Base-by-base conservation (phyloP, 2,888 invertebrate genomes). In the Colostygia pectinataria region DNA sequence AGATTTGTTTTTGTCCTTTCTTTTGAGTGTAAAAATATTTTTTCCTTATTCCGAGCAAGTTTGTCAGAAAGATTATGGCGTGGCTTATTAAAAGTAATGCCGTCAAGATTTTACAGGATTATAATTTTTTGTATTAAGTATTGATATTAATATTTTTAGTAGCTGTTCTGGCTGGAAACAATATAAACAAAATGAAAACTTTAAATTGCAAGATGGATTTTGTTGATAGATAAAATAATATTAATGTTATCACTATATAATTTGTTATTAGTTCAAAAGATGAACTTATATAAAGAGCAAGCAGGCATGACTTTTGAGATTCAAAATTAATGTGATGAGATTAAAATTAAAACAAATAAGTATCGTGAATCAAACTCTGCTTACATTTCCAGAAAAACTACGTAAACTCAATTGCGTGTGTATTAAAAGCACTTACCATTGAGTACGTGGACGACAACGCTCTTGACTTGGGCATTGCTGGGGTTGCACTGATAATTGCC, bases 401-500 rank as follows among this genome's bases (percentile, higher is more conserved):
- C n/a, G n/a, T n/a, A n/a, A n/a, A n/a, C 4, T 15, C 15, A 15
- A 15, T 3, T 15, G 15, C 4, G 4, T 15, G 15, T 15, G 15
- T 15, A 4, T 15, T 15, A 7, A 29, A 31, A 31, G 28, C 1
- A 56, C 94, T 94, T 92, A 97, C 97, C 97, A 92, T 97, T 97
- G 69, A 98, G 93, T 71, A 98, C 97, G 83, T 98, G 97, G 58
- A 98, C 97, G 60, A 95, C 95, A 68, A 97, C 96, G 85, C 96
- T 96, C 87, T 96, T 97, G 51, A 96, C 93, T 83, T 96, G 95
- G 64, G 97, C 96, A 90, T 97, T 97, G 90, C 97, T 97, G 73
- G 98, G 97, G 91, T 96, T 96, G 90, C 97, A 98, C 83, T 96
- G 96, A 90, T 98, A 98, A 74, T 94, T 95, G 69, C 97, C 97